Conservation (phyloP, 2,113 vertebrate species). For the Acanthochromis polyacanthus region DNA sequence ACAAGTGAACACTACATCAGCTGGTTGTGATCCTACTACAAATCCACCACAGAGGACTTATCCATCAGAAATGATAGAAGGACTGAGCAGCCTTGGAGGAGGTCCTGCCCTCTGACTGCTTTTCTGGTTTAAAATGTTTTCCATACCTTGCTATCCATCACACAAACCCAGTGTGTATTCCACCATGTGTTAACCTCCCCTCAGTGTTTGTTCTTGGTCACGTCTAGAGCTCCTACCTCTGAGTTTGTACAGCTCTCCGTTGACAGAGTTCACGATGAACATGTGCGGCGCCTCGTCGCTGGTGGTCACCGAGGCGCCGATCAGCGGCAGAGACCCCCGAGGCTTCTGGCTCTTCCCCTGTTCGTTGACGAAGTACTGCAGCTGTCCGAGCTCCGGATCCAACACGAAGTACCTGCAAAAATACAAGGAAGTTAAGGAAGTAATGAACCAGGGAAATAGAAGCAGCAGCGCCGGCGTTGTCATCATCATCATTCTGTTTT, state of each 20-base stretch:
- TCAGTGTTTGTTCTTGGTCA: conserved; percentile 22
- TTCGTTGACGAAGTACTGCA: conserved; percentile 96
- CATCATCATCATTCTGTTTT: conserved; percentile 49
- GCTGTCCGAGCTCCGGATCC: conserved; percentile 91
- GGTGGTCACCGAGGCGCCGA: conserved; percentile 90
- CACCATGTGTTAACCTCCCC: neutral
- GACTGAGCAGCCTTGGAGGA: too few species aligned
- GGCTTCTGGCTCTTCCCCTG: conserved; percentile 94
- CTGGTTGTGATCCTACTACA: too few species aligned
- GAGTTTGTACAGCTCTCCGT: conserved; percentile 94
- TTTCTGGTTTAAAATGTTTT: neutral
- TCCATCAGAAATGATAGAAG: too few species aligned
- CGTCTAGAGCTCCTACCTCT: conserved; percentile 86
- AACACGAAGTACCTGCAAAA: conserved; percentile 90
- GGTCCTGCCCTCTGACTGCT: too few species aligned
- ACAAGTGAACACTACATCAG: too few species aligned
- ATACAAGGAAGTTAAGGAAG: conserved; percentile 29
- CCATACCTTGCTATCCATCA: neutral
- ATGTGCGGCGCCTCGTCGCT: conserved; percentile 95
- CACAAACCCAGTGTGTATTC: neutral
- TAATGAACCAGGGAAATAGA: conserved; percentile 39
- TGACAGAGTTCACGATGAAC: conserved; percentile 92
- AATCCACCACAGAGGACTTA: too few species aligned
- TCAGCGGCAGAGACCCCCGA: conserved; percentile 90
- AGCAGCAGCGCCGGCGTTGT: neutral